A percentile compares a stretch with the other conserved stretches of the same genome.
phyloP scores from a whole-genome alignment of 2,797 vertebrate genomes.

The Rallus crepitans region DNA sequence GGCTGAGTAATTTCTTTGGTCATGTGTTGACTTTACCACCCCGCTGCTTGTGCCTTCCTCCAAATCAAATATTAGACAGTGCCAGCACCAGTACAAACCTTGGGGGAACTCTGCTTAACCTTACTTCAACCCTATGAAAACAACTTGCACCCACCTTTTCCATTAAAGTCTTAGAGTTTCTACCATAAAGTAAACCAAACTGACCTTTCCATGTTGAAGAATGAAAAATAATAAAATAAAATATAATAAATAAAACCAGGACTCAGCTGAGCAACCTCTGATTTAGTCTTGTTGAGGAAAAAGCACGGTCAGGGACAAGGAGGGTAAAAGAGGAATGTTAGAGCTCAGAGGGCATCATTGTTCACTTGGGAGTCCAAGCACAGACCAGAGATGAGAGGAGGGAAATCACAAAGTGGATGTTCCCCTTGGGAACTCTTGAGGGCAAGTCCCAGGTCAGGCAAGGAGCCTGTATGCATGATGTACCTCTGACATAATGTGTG shows the following conservation, averaged over 20 bases:
- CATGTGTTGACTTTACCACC: constrained; percentile 46
- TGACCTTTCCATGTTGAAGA: not conserved
- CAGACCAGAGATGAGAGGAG: not conserved
- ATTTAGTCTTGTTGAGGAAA: not conserved
- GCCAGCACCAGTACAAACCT: constrained; percentile 2
- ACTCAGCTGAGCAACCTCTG: not conserved
- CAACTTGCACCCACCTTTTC: constrained; percentile 27
- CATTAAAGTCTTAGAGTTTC: not conserved
- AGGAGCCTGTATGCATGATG: accelerated
- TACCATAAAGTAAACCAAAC: constrained; percentile 5
- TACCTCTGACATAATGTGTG: accelerated
- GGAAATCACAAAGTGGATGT: accelerated
- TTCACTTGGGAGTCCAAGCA: not conserved
- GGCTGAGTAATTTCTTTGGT: not conserved
- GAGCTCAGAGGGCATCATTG: not conserved
- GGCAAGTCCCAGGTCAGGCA: accelerated
- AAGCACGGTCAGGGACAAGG: not conserved
- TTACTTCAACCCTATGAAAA: constrained; percentile 45
- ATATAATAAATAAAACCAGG: not conserved
- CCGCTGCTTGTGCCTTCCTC: not conserved
- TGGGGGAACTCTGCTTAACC: not conserved
- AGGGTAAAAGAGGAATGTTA: not conserved
- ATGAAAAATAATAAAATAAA: not conserved
- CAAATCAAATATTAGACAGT: constrained; percentile 36
- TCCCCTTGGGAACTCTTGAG: not conserved